Evolutionary conservation across 2,797 vertebrate species (phyloP), one percentile per base, ranked within the genome.

Genomic region (Acanthurus leucopareius): DNA sequence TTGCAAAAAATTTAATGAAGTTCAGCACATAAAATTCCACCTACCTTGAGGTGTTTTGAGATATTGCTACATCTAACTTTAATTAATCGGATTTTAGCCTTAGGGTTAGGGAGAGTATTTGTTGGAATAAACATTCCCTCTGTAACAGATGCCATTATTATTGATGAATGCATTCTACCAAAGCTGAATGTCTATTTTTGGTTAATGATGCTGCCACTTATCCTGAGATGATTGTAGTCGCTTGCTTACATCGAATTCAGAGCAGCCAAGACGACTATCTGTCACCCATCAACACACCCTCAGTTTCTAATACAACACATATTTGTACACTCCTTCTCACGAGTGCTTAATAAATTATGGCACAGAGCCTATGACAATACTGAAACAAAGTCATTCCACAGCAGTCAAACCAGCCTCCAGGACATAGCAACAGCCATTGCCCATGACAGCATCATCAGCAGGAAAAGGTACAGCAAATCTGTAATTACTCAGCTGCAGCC

Each of bases 391-490:
- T 82, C 67, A 81, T 90, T 88, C 80, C 63, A 85, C 57, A 64
- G 83, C 87, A 89, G 81, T 89, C 84, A 83, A 76, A 86, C 53
- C 15, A 19, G 61, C 77, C 89, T 82, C 35, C 69, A 73, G 89
- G 88, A 83, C 76, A 83, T 16, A 47, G 79, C 75, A 68, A 70
- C 87, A 82, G 77, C 87, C 67, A 8, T 2, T 53, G 81, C 67
- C 86, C 83, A 69, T 87, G 88, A 92, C 86, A 85, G 89, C 86
- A 84, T 91, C 89, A 88, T 92, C 91, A 90, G 88, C 88, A 87
- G 88, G 88, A 88, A 88, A 89, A 91, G 86, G 82, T 89, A 45
- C 75, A 69, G 87, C 85, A 80, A 52, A 74, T 86, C 82, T 84
- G 87, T 91, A 91, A 91, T 91, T 91, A 91, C 85, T 86, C 88